A percentile compares a stretch with the other conserved stretches of the same genome.
Evolutionary conservation across 1,140 invertebrate genomes (phyloP).

Genomic region (Hylyphantes graminicola): DNA sequence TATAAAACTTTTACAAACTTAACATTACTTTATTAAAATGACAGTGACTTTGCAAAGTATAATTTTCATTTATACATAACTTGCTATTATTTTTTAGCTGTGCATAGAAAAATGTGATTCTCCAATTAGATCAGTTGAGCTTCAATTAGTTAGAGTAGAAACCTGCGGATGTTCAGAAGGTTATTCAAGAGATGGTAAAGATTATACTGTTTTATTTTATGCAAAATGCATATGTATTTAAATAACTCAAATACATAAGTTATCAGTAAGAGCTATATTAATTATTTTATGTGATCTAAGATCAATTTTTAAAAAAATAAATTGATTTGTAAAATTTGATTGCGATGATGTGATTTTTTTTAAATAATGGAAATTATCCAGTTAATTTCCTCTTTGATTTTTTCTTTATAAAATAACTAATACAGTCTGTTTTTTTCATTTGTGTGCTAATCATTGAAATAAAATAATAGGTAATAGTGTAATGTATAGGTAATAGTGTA

Average conservation of each 20-base stretch:
- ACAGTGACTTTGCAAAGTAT: background rate
- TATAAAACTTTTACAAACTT: background rate
- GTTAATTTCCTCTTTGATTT: too few relatives aligned
- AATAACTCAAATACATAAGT: too few relatives aligned
- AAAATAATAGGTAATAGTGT: too few relatives aligned
- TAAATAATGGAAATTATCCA: too few relatives aligned
- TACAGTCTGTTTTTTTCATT: too few relatives aligned
- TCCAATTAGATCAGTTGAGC: slow-evolving; percentile 90
- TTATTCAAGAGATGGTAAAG: slow-evolving; percentile 88
- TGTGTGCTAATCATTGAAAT: too few relatives aligned
- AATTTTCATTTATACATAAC: background rate
- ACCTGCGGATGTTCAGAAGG: slow-evolving; percentile 96
- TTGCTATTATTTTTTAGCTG: slow-evolving; percentile 70
- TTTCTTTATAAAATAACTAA: too few relatives aligned
- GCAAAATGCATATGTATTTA: background rate
- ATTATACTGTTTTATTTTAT: slow-evolving; percentile 16
- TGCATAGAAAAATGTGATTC: slow-evolving; percentile 80
- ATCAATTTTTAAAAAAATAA: background rate
- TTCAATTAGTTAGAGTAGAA: slow-evolving; percentile 94
- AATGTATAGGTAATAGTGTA: too few relatives aligned
- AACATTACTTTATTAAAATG: background rate
- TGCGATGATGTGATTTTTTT: background rate
- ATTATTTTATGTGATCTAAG: too few relatives aligned
- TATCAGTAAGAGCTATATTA: too few relatives aligned
- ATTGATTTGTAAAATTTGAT: background rate